phyloP scores from a whole-genome alignment of 2,113 vertebrate genomes.

The Suncus etruscus region DNA sequence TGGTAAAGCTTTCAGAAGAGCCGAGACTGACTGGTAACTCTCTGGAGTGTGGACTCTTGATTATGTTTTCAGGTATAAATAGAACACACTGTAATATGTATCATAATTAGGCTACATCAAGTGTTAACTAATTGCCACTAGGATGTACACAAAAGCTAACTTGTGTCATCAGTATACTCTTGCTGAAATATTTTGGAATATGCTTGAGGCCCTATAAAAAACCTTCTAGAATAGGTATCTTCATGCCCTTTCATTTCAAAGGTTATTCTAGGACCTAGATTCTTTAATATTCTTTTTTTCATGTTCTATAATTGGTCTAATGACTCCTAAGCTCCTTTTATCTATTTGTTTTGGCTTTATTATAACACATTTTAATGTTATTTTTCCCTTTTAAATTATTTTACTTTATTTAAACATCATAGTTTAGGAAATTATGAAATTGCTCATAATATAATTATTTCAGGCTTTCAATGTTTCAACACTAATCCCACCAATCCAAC shows the following conservation, averaged over 20 bases:
- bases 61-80: background rate
- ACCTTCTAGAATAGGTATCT: background rate
- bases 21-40: background rate
- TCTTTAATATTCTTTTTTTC: background rate
- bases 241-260: background rate
- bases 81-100: background rate
- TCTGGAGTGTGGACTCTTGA: background rate
- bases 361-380: too few relatives aligned
- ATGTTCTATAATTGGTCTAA: background rate
- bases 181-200: background rate
- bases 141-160: background rate
- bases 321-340: background rate
- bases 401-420: too few relatives aligned
- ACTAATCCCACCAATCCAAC: too few relatives aligned
- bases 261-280: background rate
- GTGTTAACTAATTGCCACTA: background rate
- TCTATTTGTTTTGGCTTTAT: background rate
- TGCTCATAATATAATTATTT: too few relatives aligned
- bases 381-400: too few relatives aligned
- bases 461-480: too few relatives aligned
- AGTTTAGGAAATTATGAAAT: too few relatives aligned
- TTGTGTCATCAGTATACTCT: background rate
- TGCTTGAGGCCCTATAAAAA: background rate
- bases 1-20: background rate
- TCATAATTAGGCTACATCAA: background rate